phyloP scores from a whole-genome alignment of 2,113 vertebrate genomes.

The Zosterops borbonicus region DNA sequence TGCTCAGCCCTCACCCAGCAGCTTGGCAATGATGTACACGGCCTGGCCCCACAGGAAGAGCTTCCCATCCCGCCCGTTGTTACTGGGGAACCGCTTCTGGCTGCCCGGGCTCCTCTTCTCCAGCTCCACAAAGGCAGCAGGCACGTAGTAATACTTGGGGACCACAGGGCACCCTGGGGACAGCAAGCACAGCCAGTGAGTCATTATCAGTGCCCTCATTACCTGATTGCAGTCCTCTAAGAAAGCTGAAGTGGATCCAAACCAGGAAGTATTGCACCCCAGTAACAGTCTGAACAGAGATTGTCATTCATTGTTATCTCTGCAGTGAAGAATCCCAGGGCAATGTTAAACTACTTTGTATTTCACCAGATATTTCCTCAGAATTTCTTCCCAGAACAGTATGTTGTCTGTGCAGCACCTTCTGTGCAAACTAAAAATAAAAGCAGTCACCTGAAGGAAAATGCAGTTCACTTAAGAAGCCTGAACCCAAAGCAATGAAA shows the following conservation, averaged over 20 bases:
- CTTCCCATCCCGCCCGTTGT: slow-evolving; percentile 88
- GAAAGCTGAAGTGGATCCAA: not conserved
- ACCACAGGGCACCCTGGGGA: slow-evolving; percentile 85
- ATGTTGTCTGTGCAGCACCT: not conserved
- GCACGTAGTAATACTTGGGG: slow-evolving; percentile 95
- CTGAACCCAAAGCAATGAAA: not conserved
- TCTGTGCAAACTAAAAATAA: not conserved
- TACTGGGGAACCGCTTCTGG: slow-evolving; percentile 94
- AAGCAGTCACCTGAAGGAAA: not conserved
- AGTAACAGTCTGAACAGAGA: not conserved
- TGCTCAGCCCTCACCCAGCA: slow-evolving; percentile 82
- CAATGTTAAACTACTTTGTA: not conserved
- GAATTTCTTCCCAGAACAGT: not conserved
- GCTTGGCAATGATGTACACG: slow-evolving; percentile 89
- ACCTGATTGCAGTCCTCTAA: not conserved
- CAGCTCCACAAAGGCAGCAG: slow-evolving; percentile 90
- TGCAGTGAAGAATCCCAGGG: not conserved
- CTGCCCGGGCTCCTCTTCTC: slow-evolving; percentile 91
- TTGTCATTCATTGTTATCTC: not conserved
- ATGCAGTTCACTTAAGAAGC: not conserved
- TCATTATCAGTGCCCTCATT: not conserved
- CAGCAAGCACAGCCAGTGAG: slow-evolving; percentile 13
- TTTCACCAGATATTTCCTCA: not conserved
- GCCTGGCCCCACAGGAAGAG: slow-evolving; percentile 96
- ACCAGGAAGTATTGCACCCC: not conserved